phyloP scores from a whole-genome alignment of 2,797 vertebrate species.

The Parotocinclus haroldoi region DNA sequence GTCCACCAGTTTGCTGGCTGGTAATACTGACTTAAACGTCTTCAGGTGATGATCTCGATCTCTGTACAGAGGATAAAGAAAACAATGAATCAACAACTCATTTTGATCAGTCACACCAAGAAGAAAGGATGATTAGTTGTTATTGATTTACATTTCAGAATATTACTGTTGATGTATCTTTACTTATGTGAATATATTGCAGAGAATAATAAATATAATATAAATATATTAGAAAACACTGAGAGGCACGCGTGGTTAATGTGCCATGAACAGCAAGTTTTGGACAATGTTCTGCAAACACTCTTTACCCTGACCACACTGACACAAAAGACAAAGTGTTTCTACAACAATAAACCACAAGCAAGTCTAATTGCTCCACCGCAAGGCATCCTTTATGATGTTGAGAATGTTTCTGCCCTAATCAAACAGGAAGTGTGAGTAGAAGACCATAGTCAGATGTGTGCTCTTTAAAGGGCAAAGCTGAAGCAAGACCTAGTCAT shows the following conservation, averaged over 20 bases:
- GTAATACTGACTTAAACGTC: slow-evolving; percentile 94
- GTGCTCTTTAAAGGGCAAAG: not conserved
- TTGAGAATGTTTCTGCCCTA: not conserved
- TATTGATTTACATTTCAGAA: too few relatives aligned
- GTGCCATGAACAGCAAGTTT: not conserved
- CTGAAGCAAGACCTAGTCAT: not conserved
- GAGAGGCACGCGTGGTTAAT: not conserved
- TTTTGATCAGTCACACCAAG: not conserved
- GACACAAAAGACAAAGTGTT: not conserved
- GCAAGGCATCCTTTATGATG: slow-evolving; percentile 1
- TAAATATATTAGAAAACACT: not conserved
- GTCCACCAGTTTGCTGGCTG: slow-evolving; percentile 91
- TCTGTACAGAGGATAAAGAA: slow-evolving; percentile 60
- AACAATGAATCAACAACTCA: not conserved
- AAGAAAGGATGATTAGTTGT: not conserved
- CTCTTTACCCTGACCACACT: not conserved
- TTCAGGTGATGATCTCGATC: slow-evolving; percentile 94
- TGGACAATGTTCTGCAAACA: not conserved
- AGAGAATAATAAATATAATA: too few relatives aligned
- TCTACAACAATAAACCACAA: slow-evolving; percentile 9
- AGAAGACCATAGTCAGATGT: not conserved
- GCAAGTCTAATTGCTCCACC: slow-evolving; percentile 18
- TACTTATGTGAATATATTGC: too few relatives aligned
- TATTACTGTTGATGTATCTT: too few relatives aligned
- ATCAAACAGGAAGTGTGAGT: slow-evolving; percentile 17